phyloP scores from a whole-genome alignment of 2,113 vertebrate genomes.

The Pleuronectes platessa region DNA sequence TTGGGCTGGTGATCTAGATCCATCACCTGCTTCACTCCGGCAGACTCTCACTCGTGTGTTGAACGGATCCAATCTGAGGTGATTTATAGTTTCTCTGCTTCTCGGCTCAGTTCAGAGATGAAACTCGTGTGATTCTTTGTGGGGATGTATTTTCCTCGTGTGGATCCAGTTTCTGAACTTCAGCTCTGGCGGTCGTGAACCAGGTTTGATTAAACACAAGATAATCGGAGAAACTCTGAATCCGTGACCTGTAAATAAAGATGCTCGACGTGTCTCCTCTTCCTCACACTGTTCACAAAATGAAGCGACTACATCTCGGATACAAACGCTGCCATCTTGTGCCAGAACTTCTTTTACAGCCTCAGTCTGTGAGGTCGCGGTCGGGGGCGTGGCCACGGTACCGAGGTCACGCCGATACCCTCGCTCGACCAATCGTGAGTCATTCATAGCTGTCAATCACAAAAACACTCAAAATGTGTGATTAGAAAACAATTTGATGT shows the following conservation, averaged over 20 bases:
- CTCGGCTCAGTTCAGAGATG: not conserved
- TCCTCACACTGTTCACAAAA: not conserved
- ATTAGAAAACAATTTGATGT: too few relatives aligned
- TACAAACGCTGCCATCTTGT: too few relatives aligned
- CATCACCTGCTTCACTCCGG: conserved; percentile 11
- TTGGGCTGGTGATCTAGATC: conserved; percentile 2
- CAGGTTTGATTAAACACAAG: not conserved
- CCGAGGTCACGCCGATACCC: too few relatives aligned
- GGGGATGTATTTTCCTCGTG: not conserved
- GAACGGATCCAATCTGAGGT: not conserved
- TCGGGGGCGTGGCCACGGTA: too few relatives aligned
- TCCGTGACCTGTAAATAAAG: too few relatives aligned
- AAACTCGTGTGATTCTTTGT: too few relatives aligned
- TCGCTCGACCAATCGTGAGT: too few relatives aligned
- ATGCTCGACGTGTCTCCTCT: not conserved
- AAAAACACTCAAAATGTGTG: too few relatives aligned
- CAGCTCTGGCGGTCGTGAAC: not conserved
- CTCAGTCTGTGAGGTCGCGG: too few relatives aligned
- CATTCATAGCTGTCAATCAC: too few relatives aligned
- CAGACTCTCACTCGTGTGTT: not conserved
- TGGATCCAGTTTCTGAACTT: not conserved
- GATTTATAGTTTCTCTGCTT: conserved; percentile 4
- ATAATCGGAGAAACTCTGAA: too few relatives aligned
- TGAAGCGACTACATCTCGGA: not conserved
- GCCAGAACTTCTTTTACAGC: too few relatives aligned